Base-by-base conservation (phyloP, 2,888 invertebrate genomes). In the Pandemis heparana region DNA sequence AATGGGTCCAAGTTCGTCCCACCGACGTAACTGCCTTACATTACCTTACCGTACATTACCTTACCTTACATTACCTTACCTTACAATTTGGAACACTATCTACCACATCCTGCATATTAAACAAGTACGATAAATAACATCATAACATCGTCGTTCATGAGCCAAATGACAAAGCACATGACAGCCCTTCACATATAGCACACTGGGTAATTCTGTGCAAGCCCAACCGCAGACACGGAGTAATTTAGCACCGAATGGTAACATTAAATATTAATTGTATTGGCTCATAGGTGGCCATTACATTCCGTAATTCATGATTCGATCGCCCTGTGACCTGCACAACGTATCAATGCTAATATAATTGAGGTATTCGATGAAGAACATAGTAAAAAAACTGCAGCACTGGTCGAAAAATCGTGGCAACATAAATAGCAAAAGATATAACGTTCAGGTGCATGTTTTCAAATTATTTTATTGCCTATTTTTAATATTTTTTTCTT, bases 211-310 rank as follows among this genome's bases (percentile, higher is more conserved):
- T 91, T 92, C 87, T 90, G 88, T 83, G 83, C 85, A 87, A 87
- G 89, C 88, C 89, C 87, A 86, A 87, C 88, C 87, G 86, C 89
- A 89, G 89, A 87, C 89, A 85, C 82, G 86, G 82, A 87, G 90
- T 91, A 90, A 92, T 93, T 91, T 83, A 83, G 85, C 79, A 81
- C 89, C 87, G 89, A 89, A 91, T 89, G 88, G 89, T 85, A 85
- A 88, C 89, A 89, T 92, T 92, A 91, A 92, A 92, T 92, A 92
- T 90, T 91, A 92, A 93, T 90, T 85, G 89, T 88, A 92, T 91
- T 90, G 90, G 89, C 89, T 89, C 89, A 90, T 89, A 91, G 87
- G 90, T 88, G 86, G 88, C 85, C 87, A 88, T 89, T 90, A 89
- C 83, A 82, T 83, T 77, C 79, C 84, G 88, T 89, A 89, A 91